A percentile compares a stretch with the other conserved stretches of the same genome.
Conservation (phyloP, 2,113 vertebrate species). For the Aegotheles bennettii region DNA sequence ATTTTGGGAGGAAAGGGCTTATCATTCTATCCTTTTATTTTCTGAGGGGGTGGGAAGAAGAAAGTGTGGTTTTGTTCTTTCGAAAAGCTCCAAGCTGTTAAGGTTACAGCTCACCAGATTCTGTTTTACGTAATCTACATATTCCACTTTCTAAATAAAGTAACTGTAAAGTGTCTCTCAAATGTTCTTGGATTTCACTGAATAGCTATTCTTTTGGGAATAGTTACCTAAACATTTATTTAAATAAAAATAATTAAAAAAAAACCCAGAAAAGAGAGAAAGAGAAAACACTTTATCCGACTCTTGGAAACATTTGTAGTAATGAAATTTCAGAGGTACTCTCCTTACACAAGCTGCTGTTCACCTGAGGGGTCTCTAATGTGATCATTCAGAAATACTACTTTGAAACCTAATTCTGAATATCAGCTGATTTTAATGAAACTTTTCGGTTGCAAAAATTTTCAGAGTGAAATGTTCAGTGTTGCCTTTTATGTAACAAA, state of each 20-base stretch:
- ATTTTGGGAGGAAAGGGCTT: neutral
- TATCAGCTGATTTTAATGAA: neutral
- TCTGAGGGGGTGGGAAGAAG: neutral
- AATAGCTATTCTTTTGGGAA: neutral
- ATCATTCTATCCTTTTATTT: neutral
- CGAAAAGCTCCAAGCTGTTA: neutral
- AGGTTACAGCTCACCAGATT: constrained; percentile 9
- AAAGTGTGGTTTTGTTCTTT: constrained; percentile 3
- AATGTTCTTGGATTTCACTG: neutral
- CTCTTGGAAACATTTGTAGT: neutral
- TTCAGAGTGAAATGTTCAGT: neutral
- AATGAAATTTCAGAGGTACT: neutral
- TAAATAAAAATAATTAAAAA: neutral
- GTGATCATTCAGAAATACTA: neutral
- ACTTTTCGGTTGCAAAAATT: neutral
- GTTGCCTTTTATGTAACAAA: neutral
- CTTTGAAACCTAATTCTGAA: neutral
- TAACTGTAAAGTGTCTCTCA: neutral
- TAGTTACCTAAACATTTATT: neutral
- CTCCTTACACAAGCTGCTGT: neutral
- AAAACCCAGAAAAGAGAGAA: neutral
- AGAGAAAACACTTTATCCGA: neutral
- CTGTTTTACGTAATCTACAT: constrained; percentile 32
- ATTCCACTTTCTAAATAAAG: constrained; percentile 10
- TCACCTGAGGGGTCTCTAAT: neutral